Evolutionary conservation across 1,140 invertebrate genomes (phyloP).

Genomic region (Camponotus pennsylvanicus): DNA sequence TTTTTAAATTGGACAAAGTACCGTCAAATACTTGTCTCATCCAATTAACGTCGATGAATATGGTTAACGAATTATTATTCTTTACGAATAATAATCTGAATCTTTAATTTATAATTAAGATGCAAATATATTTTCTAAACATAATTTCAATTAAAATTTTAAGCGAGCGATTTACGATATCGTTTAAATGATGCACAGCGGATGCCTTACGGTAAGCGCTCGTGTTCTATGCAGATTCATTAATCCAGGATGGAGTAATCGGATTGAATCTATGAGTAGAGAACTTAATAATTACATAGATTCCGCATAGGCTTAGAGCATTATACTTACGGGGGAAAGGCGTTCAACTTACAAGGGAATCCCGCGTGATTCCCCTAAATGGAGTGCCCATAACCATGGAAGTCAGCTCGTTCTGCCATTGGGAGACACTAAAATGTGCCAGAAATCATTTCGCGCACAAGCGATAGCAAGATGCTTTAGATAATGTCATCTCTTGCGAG

Average conservation of each 20-base stretch:
- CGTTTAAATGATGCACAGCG: not conserved
- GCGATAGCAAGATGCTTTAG: not conserved
- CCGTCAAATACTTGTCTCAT: not conserved
- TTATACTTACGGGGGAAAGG: not conserved
- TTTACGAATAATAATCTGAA: not conserved
- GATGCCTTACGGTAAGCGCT: not conserved
- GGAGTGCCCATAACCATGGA: not conserved
- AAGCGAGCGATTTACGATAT: not conserved
- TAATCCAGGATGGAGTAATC: slow-evolving; percentile 4
- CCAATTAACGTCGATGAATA: not conserved
- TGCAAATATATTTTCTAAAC: not conserved
- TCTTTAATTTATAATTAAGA: not conserved
- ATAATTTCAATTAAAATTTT: not conserved
- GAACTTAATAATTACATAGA: slow-evolving; percentile 34
- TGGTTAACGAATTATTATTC: not conserved
- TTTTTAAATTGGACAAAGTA: not conserved
- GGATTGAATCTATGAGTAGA: slow-evolving; percentile 20
- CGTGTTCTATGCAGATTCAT: not conserved
- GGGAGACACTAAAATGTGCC: not conserved
- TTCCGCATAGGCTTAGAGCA: not conserved
- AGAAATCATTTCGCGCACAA: not conserved
- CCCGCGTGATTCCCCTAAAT: slow-evolving; percentile 1
- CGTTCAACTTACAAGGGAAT: not conserved
- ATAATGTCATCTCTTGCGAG: not conserved
- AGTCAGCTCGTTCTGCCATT: not conserved